Conservation (phyloP, 2,797 vertebrate species). For the Trachurus trachurus region DNA sequence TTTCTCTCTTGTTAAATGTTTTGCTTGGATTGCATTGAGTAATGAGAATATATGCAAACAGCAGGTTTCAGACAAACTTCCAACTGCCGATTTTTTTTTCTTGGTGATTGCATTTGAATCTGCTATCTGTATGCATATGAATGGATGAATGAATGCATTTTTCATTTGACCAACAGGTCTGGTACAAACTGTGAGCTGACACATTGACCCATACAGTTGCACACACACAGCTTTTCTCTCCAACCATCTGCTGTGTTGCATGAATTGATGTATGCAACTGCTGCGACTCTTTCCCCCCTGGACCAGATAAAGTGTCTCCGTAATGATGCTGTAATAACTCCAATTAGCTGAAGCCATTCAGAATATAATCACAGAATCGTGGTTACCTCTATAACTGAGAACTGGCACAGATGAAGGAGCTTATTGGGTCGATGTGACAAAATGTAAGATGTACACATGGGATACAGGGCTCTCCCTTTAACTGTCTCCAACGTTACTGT, state of each 20-base stretch:
- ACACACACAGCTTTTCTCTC: too few relatives aligned
- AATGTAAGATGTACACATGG: not conserved
- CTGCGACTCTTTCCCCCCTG: not conserved
- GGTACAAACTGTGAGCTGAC: not conserved
- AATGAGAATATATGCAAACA: not conserved
- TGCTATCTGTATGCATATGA: conserved; percentile 4
- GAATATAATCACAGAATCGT: not conserved
- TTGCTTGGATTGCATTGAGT: not conserved
- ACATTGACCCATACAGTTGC: not conserved
- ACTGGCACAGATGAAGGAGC: not conserved
- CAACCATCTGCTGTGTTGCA: not conserved
- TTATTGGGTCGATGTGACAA: not conserved
- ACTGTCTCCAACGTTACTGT: not conserved
- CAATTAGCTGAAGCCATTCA: not conserved
- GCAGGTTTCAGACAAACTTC: too few relatives aligned
- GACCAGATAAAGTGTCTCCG: not conserved
- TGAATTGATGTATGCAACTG: not conserved
- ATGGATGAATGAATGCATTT: not conserved
- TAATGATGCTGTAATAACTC: not conserved
- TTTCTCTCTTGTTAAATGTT: not conserved
- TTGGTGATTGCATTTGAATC: not conserved
- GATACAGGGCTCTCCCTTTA: not conserved
- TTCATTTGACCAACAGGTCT: not conserved
- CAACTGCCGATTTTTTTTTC: too few relatives aligned
- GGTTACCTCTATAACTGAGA: not conserved